Conservation (phyloP, 2,888 invertebrate species). For the Drosophila heteroneura region DNA sequence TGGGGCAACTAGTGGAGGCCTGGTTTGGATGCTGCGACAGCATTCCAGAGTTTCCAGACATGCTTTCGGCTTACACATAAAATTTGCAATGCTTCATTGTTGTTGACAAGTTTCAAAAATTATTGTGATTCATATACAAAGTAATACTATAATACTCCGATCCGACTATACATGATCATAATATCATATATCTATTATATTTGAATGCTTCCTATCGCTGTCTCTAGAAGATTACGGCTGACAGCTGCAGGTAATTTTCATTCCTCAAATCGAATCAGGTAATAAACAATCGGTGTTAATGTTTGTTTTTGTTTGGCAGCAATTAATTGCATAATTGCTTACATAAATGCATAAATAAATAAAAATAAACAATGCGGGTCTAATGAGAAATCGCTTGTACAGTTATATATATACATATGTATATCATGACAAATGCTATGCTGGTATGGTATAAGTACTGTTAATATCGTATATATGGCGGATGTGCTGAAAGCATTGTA, state of each 20-base stretch:
- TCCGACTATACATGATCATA: neutral
- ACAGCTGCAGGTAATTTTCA: constrained; percentile 74
- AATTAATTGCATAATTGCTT: constrained; percentile 77
- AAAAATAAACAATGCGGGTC: constrained; percentile 29
- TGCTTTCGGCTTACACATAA: constrained; percentile 38
- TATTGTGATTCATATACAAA: neutral
- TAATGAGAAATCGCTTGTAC: constrained; percentile 19
- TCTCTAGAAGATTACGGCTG: constrained; percentile 31
- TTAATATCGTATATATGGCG: constrained; percentile 38
- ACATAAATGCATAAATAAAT: constrained; percentile 73
- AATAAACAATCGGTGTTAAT: constrained; percentile 38
- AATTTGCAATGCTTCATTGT: constrained; percentile 45
- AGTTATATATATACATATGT: constrained; percentile 3
- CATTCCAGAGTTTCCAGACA: constrained; percentile 30
- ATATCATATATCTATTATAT: neutral
- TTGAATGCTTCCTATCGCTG: constrained; percentile 49
- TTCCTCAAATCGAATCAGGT: constrained; percentile 55
- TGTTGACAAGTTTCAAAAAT: constrained; percentile 24
- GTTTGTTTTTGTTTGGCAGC: constrained; percentile 63
- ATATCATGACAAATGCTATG: constrained; percentile 13
- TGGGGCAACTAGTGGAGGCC: constrained; percentile 8
- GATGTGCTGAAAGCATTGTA: constrained; percentile 52
- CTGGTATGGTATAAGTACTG: neutral
- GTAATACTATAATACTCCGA: neutral
- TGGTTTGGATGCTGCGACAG: neutral